A percentile compares a stretch with the other conserved stretches of the same genome.
These are phyloP conservation scores for Scelioninae gen. 2 DNA, from an alignment of 2,888 invertebrate genomes.

Conservation along the genomic window DNA sequence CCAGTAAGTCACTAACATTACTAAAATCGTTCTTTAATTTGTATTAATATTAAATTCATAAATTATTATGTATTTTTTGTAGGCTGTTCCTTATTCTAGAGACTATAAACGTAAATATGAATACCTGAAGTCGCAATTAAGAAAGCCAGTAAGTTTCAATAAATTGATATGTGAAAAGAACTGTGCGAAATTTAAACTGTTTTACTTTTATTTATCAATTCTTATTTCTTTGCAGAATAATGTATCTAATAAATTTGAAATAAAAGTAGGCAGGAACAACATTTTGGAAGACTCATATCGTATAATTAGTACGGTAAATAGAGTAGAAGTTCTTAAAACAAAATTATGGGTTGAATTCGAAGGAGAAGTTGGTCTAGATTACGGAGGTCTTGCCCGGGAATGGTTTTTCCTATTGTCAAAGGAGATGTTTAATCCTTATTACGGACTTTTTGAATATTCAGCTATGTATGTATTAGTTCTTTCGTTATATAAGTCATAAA, in stretches of 20 bases:
- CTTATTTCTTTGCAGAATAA: constrained; percentile 82
- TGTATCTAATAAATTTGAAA: constrained; percentile 98
- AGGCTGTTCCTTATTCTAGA: constrained; percentile 97
- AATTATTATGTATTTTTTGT: constrained; percentile 62
- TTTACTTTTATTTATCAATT: background rate
- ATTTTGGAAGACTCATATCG: constrained; percentile 98
- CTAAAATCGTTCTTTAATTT: background rate
- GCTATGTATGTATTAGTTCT: constrained; percentile 86
- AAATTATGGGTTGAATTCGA: constrained; percentile 99
- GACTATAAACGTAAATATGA: constrained; percentile 99
- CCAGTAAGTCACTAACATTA: constrained; percentile 78
- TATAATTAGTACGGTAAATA: constrained; percentile 92
- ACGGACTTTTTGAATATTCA: constrained; percentile 99
- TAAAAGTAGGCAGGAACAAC: constrained; percentile 92
- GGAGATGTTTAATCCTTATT: constrained; percentile 99
- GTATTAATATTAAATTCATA: background rate
- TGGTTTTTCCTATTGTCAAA: constrained; percentile 99
- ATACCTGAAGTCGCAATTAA: constrained; percentile 96
- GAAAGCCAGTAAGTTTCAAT: constrained; percentile 92
- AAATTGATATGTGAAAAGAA: no score
- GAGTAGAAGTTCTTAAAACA: constrained; percentile 94
- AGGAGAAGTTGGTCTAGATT: constrained; percentile 96
- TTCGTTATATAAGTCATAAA: background rate
- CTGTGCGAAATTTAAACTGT: no score
- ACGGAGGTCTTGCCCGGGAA: constrained; percentile 96